These are phyloP conservation scores for Lampris incognitus DNA, from an alignment of 2,113 vertebrate species.

Conservation along the genomic window DNA sequence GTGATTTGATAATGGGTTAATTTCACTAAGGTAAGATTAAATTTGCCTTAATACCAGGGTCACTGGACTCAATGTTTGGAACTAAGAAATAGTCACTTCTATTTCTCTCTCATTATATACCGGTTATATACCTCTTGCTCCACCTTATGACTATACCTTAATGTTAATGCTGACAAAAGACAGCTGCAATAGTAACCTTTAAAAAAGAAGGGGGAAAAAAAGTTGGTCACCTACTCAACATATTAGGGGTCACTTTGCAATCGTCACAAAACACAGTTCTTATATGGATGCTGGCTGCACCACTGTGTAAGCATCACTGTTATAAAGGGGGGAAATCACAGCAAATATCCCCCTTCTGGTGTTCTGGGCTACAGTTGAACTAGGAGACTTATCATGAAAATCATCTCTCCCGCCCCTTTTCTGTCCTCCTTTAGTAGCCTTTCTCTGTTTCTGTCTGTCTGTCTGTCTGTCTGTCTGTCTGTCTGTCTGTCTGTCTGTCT, in stretches of 20 bases:
- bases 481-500: background rate
- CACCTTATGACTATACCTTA: too few relatives aligned
- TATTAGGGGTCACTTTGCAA: background rate
- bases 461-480: background rate
- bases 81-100: too few relatives aligned
- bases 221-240: background rate
- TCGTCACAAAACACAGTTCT: constrained; percentile 14
- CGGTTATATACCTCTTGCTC: too few relatives aligned
- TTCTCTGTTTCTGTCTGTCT: background rate
- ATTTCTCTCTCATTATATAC: too few relatives aligned
- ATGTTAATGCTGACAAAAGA: background rate
- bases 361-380: constrained; percentile 64
- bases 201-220: background rate
- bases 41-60: constrained; percentile 23
- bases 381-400: constrained; percentile 28
- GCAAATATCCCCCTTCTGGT: constrained; percentile 34
- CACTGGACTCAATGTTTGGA: background rate
- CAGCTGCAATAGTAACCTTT: background rate
- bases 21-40: constrained; percentile 28
- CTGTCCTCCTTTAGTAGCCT: background rate
- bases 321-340: constrained; percentile 40
- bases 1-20: constrained; percentile 33
- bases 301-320: constrained; percentile 38
- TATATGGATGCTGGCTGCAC: constrained; percentile 11
- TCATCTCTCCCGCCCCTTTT: background rate